A percentile compares a stretch with the other conserved stretches of the same genome.
Evolutionary conservation across 2,113 vertebrate species (phyloP).

Genomic region (Aspidoscelis tigris): DNA sequence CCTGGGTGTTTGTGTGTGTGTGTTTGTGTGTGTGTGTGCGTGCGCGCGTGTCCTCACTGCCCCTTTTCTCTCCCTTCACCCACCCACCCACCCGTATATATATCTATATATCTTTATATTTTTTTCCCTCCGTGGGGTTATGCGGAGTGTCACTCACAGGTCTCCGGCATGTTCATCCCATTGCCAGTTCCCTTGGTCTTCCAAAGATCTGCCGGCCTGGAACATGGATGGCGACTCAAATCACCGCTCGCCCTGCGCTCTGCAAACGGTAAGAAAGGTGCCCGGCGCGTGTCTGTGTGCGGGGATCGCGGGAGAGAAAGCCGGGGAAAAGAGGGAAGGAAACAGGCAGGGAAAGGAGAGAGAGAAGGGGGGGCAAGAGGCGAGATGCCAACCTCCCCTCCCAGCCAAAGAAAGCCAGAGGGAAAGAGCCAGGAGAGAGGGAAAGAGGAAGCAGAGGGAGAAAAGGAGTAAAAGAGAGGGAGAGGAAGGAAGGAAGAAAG

Average conservation of each 20-base stretch:
- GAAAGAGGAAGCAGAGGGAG: not conserved
- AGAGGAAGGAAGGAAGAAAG: not conserved
- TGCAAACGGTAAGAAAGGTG: constrained; percentile 24
- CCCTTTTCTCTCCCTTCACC: constrained; percentile 15
- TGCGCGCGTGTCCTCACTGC: not conserved
- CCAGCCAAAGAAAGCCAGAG: not conserved
- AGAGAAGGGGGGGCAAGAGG: not conserved
- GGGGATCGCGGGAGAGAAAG: not conserved
- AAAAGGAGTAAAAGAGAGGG: not conserved
- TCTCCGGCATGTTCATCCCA: constrained; percentile 33
- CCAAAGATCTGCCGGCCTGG: constrained; percentile 32
- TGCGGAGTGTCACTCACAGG: constrained; percentile 29
- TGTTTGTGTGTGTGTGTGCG: too few relatives aligned
- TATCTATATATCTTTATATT: constrained; percentile 4
- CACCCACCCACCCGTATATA: not conserved
- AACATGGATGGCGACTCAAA: constrained; percentile 34
- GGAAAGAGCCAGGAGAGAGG: not conserved
- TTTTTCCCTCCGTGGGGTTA: constrained; percentile 31
- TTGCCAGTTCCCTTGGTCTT: constrained; percentile 35
- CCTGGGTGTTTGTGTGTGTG: not conserved
- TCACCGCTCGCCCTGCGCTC: constrained; percentile 29
- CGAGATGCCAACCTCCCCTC: not conserved
- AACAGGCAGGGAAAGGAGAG: not conserved
- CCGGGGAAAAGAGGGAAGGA: too few relatives aligned
- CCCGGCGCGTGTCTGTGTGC: not conserved